Evolutionary conservation across 2,113 vertebrate genomes (phyloP), one percentile per base, ranked within the genome.

Genomic region (Oenanthe oenanthe): DNA sequence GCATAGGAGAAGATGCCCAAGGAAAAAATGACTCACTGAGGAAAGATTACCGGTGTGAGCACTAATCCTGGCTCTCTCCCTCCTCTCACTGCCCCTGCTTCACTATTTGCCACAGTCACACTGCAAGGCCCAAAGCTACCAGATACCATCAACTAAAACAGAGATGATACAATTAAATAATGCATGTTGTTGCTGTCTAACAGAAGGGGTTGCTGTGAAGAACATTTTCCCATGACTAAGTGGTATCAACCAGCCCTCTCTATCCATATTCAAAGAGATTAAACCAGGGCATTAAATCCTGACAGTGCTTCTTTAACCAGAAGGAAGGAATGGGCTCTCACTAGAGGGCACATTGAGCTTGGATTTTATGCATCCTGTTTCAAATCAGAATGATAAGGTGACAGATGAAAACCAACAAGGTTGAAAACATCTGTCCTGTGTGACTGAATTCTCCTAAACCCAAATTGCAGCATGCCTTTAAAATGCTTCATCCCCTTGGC

Each of bases 281-380:
- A 72, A 81, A 71, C 22, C 16, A 56, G 18, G 34, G 25, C 24
- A 8, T 71, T 56, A 29, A 40, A 45, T 61, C 67, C 57, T 68
- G 76, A 42, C 36, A 38, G n/a, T 13, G 22, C 31, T 28, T 79
- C 50, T 85, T 75, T 61, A 76, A 75, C 19, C 28, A 36, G 51
- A 62, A 56, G 42, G 38, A 61, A 89, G 20, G 38, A 93, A 34
- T 10, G n/a, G 3, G 29, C 26, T 94, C 43, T 85, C 82, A 70
- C 82, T 91, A 94, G 66, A 75, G 94, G 84, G 80, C 80, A 92
- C 45, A 76, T 24, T 56, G 62, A 88, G 73, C 53, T 77, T 63
- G 34, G 29, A 68, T 93, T 93, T 94, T 63, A 60, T 36, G 21
- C 12, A 84, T 51, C 26, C 54, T 50, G 34, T 62, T 88, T 16